These are phyloP conservation scores for Numenius phaeopus DNA, from an alignment of 2,797 vertebrate genomes.

Conservation along the genomic window DNA sequence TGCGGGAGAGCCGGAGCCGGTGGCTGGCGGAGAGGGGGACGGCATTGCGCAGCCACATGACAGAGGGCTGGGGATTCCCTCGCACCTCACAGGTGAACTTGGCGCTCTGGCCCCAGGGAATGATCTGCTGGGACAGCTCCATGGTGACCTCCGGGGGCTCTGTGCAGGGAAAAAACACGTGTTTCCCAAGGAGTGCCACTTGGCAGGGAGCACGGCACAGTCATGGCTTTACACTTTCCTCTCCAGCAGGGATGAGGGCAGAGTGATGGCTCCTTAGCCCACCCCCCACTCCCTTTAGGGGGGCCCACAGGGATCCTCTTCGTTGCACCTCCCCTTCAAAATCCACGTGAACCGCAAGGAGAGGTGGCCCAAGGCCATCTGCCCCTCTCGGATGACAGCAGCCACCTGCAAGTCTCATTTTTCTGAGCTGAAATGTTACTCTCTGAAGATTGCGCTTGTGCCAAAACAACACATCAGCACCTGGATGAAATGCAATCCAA, in stretches of 20 bases:
- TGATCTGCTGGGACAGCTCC: constrained; percentile 89
- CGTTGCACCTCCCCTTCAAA: not conserved
- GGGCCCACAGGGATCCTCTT: not conserved
- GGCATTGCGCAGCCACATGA: constrained; percentile 93
- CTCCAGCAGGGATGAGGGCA: not conserved
- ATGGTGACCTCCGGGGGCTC: constrained; percentile 94
- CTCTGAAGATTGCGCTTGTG: not conserved
- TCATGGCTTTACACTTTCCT: not conserved
- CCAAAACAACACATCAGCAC: accelerated
- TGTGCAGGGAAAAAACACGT: constrained; percentile 49
- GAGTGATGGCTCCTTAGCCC: not conserved
- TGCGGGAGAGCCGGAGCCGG: constrained; percentile 85
- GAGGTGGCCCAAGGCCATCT: not conserved
- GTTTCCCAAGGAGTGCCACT: not conserved
- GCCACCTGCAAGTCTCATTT: not conserved
- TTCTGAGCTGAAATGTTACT: not conserved
- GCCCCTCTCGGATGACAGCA: not conserved
- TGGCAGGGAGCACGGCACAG: accelerated
- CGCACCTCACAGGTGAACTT: constrained; percentile 90
- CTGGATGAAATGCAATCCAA: not conserved
- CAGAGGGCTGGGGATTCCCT: constrained; percentile 90
- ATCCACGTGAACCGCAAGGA: accelerated
- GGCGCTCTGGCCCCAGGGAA: constrained; percentile 87
- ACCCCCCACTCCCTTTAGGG: not conserved
- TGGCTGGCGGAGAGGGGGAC: constrained; percentile 84